These are phyloP conservation scores for Parasteatoda lunata DNA, from an alignment of 2,888 invertebrate genomes.

Conservation along the genomic window DNA sequence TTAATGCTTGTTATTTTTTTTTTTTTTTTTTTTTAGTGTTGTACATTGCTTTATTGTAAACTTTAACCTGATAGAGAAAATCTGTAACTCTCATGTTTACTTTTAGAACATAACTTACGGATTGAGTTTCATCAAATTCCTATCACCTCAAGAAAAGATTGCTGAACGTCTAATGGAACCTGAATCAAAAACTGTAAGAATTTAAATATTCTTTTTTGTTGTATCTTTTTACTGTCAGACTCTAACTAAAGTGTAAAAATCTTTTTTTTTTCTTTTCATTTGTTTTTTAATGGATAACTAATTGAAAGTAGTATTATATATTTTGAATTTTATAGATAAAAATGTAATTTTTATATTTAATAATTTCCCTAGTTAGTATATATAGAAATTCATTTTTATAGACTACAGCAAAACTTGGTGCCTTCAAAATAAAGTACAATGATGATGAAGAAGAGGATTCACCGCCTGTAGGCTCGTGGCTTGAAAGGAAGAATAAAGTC, in stretches of 20 bases:
- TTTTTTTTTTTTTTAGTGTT: too few relatives aligned
- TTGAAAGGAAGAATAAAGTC: constrained; percentile 17
- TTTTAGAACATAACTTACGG: constrained; percentile 82
- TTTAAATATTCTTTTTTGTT: neutral
- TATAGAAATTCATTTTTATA: constrained; percentile 9
- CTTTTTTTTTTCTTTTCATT: neutral
- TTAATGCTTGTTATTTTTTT: too few relatives aligned
- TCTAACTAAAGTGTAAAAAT: too few relatives aligned
- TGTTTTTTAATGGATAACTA: neutral
- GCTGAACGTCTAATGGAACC: constrained; percentile 11
- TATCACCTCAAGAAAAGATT: constrained; percentile 74
- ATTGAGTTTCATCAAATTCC: constrained; percentile 84
- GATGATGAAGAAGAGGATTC: constrained; percentile 74
- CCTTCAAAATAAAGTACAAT: constrained; percentile 74
- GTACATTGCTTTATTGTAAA: too few relatives aligned
- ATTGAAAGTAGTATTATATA: neutral
- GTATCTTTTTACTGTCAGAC: neutral
- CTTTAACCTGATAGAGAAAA: neutral
- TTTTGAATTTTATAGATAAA: too few relatives aligned
- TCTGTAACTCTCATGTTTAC: neutral
- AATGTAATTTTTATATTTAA: too few relatives aligned
- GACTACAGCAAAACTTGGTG: constrained; percentile 71
- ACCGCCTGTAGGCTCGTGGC: constrained; percentile 79
- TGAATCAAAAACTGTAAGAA: constrained; percentile 32
- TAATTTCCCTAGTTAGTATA: neutral